Percentiles rank a stretch among this genome's conserved stretches.
Evolutionary conservation across 2,113 vertebrate species (phyloP).

Genomic region (Apistogramma diplotaenia): DNA sequence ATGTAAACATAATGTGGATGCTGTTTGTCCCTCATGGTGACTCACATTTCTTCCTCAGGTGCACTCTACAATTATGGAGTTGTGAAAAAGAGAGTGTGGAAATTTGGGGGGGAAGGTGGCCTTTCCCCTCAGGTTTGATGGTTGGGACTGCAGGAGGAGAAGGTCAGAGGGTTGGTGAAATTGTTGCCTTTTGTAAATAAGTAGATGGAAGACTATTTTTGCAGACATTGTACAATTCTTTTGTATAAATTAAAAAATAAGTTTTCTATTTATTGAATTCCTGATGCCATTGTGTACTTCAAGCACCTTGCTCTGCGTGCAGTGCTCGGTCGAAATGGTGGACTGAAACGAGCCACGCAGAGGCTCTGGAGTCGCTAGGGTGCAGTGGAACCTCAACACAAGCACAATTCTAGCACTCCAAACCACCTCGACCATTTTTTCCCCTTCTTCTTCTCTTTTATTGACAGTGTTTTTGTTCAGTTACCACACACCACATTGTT

Average conservation of each 20-base stretch:
- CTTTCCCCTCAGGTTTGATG: constrained; percentile 85
- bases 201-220: constrained; percentile 73
- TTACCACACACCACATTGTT: neutral
- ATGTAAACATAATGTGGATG: neutral
- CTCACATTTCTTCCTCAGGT: constrained; percentile 74
- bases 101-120: constrained; percentile 80
- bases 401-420: constrained; percentile 81
- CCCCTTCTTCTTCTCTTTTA: neutral
- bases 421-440: constrained; percentile 32
- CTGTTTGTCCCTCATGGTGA: neutral
- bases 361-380: constrained; percentile 78
- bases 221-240: constrained; percentile 57
- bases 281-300: constrained; percentile 71
- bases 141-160: constrained; percentile 67
- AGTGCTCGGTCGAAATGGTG: constrained; percentile 70
- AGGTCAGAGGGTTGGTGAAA: constrained; percentile 62
- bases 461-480: neutral
- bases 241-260: constrained; percentile 71
- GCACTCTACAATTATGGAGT: constrained; percentile 95
- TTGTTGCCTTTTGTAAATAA: constrained; percentile 78
- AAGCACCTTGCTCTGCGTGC: constrained; percentile 66
- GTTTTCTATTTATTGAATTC: constrained; percentile 62
- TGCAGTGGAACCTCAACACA: constrained; percentile 82
- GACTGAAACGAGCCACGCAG: constrained; percentile 75
- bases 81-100: constrained; percentile 76